These are phyloP conservation scores for Champsocephalus gunnari DNA, from an alignment of 2,797 vertebrate genomes.

Conservation along the genomic window DNA sequence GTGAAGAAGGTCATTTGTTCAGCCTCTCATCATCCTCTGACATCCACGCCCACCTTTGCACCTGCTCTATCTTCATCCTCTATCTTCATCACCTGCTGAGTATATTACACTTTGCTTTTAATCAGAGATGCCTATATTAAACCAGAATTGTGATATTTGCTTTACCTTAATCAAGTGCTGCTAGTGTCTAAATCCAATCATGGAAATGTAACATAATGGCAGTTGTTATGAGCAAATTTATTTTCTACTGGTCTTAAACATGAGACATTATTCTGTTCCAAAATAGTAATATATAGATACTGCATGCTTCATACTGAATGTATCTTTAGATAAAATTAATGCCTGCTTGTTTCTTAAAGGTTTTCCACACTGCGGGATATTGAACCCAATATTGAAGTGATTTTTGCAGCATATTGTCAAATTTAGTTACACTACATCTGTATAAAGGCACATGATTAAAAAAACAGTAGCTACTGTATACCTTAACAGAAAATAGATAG, in stretches of 20 bases:
- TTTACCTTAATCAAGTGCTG: not conserved
- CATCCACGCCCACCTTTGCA: conserved; percentile 3
- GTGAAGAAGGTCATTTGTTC: not conserved
- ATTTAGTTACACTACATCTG: not conserved
- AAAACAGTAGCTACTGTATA: too few relatives aligned
- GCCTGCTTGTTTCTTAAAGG: not conserved
- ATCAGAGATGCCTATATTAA: not conserved
- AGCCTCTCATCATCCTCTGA: conserved; percentile 5
- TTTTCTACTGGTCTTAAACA: not conserved
- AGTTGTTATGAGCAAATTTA: not conserved
- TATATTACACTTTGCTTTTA: not conserved
- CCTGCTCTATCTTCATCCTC: not conserved
- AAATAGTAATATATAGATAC: not conserved
- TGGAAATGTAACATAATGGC: not conserved
- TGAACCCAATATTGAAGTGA: too few relatives aligned
- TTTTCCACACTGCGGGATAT: conserved; percentile 3
- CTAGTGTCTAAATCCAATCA: not conserved
- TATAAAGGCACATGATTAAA: not conserved
- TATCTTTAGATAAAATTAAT: not conserved
- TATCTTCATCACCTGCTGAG: not conserved
- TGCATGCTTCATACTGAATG: not conserved
- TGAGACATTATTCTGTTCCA: not conserved
- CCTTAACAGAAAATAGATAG: too few relatives aligned
- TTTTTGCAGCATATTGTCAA: too few relatives aligned
- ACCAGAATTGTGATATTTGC: not conserved